These are phyloP conservation scores for Strigamia crassipes DNA, from an alignment of 2,888 invertebrate species.

Conservation along the genomic window DNA sequence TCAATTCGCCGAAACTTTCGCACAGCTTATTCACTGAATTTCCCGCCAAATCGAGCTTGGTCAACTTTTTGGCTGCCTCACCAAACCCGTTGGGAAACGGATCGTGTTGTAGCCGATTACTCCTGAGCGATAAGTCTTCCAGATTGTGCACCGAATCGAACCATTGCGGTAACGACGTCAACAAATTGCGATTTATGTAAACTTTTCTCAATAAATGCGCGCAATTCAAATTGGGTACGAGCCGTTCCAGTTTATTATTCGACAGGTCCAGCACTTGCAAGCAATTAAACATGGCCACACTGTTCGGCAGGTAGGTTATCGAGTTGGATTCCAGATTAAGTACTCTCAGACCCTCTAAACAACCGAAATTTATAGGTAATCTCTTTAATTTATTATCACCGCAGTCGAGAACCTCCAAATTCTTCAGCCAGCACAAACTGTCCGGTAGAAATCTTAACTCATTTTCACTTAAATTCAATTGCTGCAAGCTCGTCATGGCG, in stretches of 20 bases:
- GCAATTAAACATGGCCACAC: neutral
- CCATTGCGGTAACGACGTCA: slow-evolving; percentile 42
- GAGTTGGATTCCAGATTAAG: slow-evolving; percentile 46
- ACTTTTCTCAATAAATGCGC: slow-evolving; percentile 41
- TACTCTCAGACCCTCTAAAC: slow-evolving; percentile 15
- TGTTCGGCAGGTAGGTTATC: slow-evolving; percentile 35
- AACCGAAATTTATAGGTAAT: slow-evolving; percentile 41
- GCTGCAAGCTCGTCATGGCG: neutral
- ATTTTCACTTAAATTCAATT: slow-evolving; percentile 47
- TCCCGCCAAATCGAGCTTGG: slow-evolving; percentile 41
- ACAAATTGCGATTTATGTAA: slow-evolving; percentile 36
- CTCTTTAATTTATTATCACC: slow-evolving; percentile 41
- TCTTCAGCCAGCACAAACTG: slow-evolving; percentile 16
- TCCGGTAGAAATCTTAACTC: slow-evolving; percentile 13
- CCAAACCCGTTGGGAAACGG: slow-evolving; percentile 46
- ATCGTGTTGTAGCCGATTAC: slow-evolving; percentile 34
- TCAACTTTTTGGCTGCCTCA: neutral
- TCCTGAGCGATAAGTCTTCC: slow-evolving; percentile 44
- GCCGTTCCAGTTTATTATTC: slow-evolving; percentile 5
- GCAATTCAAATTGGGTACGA: neutral
- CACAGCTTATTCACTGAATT: slow-evolving; percentile 44
- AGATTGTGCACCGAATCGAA: slow-evolving; percentile 28
- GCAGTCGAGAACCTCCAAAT: slow-evolving; percentile 42
- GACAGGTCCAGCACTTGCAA: slow-evolving; percentile 45
- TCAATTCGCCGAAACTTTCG: slow-evolving; percentile 39